Percentiles rank a stretch among this genome's conserved stretches.
Evolutionary conservation across 2,888 invertebrate species (phyloP).

Genomic region (Cinara cedri): DNA sequence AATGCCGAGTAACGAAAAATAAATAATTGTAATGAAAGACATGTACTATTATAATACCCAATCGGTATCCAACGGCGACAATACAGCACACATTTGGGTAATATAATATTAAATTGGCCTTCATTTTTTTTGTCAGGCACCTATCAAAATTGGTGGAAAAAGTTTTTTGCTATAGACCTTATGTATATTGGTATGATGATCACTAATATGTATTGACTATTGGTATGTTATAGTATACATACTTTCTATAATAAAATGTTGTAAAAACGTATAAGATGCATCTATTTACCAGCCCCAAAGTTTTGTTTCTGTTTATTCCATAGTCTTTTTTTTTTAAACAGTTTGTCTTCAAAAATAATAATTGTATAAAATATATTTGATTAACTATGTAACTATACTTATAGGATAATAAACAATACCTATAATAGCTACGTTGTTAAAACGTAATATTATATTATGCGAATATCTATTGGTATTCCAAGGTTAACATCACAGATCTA

Average conservation of each 20-base stretch:
- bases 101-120: constrained; percentile 34
- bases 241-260: no score
- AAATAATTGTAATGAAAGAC: constrained; percentile 25
- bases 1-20: constrained; percentile 5
- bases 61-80: constrained; percentile 53
- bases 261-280: no score
- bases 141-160: constrained; percentile 18
- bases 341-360: not conserved
- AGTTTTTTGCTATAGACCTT: not conserved
- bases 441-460: constrained; percentile 4
- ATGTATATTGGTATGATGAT: no score
- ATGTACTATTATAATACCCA: not conserved
- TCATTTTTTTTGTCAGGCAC: not conserved
- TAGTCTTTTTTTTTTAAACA: not conserved
- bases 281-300: no score
- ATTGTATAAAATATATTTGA: not conserved
- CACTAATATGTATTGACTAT: no score
- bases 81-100: not conserved
- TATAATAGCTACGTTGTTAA: constrained; percentile 9
- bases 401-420: no score
- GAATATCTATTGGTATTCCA: constrained; percentile 1
- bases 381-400: not conserved
- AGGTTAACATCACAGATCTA: not conserved
- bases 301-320: not conserved
- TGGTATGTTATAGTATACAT: no score